These are phyloP conservation scores for Pogonomyrmex californicus DNA, from an alignment of 1,140 invertebrate species.

Conservation along the genomic window DNA sequence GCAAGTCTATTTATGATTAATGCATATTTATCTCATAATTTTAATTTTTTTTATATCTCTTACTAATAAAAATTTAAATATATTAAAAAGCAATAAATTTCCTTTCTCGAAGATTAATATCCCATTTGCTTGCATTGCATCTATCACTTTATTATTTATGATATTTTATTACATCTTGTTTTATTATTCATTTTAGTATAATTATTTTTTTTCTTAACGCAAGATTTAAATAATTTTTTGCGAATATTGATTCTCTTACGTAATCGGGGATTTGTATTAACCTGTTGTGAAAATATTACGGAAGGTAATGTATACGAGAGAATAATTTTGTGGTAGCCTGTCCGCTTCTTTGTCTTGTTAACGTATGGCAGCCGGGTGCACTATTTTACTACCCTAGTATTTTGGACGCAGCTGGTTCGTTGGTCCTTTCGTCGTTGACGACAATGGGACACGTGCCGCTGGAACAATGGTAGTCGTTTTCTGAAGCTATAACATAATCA, in stretches of 20 bases:
- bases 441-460: constrained; percentile 60
- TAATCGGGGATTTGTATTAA: not conserved
- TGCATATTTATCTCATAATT: not conserved
- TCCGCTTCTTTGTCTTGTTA: constrained; percentile 29
- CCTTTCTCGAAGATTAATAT: constrained; percentile 8
- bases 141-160: not conserved
- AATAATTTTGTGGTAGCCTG: not conserved
- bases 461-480: constrained; percentile 40
- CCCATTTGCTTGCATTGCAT: not conserved
- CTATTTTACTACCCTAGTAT: constrained; percentile 26
- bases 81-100: not conserved
- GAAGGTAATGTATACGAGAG: not conserved
- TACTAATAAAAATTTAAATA: not conserved
- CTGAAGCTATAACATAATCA: constrained; percentile 23
- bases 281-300: not conserved
- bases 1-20: constrained; percentile 4
- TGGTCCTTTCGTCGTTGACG: constrained; percentile 24
- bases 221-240: not conserved
- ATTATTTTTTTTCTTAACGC: not conserved
- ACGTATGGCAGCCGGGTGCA: constrained; percentile 4
- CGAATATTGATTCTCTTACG: not conserved
- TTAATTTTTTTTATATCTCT: constrained; percentile 1
- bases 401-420: constrained; percentile 49
- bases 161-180: not conserved
- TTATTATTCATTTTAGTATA: not conserved